phyloP scores from a whole-genome alignment of 2,888 invertebrate genomes.

The Andricus curvator region DNA sequence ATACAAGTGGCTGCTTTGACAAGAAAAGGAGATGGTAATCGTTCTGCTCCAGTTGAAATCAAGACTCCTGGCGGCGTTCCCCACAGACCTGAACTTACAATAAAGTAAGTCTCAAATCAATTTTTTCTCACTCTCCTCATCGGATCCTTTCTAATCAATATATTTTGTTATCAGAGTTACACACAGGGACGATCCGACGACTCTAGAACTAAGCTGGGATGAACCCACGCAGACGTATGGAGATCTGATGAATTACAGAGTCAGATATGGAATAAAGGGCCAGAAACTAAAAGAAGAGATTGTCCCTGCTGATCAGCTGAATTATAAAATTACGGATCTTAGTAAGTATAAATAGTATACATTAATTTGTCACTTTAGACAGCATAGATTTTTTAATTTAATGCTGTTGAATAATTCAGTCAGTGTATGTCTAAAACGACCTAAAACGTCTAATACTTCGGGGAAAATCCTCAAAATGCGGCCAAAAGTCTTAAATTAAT shows the following conservation, averaged over 20 bases:
- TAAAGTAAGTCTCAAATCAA: conserved; percentile 82
- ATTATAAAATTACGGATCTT: conserved; percentile 87
- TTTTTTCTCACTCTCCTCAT: neutral
- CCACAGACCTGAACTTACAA: conserved; percentile 88
- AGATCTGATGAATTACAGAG: conserved; percentile 90
- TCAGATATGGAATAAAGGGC: conserved; percentile 93
- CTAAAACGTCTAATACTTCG: too few species aligned
- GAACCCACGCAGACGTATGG: conserved; percentile 94
- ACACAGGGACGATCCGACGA: conserved; percentile 91
- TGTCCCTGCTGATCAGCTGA: conserved; percentile 83
- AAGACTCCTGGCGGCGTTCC: conserved; percentile 97
- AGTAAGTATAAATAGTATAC: conserved; percentile 70
- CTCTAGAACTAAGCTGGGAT: conserved; percentile 95
- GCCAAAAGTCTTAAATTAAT: too few species aligned
- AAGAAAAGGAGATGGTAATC: conserved; percentile 96
- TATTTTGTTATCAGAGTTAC: conserved; percentile 83
- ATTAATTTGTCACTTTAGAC: neutral
- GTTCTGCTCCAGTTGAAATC: conserved; percentile 91
- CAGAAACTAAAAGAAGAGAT: conserved; percentile 87
- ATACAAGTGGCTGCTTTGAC: conserved; percentile 98
- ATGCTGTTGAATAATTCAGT: too few species aligned
- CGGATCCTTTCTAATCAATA: neutral
- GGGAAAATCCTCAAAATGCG: too few species aligned
- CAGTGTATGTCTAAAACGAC: too few species aligned
- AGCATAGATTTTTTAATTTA: neutral